Percentiles rank a stretch among this genome's conserved stretches.
These are phyloP conservation scores for Cuniculus paca DNA, from an alignment of 2,797 vertebrate species.

Conservation along the genomic window DNA sequence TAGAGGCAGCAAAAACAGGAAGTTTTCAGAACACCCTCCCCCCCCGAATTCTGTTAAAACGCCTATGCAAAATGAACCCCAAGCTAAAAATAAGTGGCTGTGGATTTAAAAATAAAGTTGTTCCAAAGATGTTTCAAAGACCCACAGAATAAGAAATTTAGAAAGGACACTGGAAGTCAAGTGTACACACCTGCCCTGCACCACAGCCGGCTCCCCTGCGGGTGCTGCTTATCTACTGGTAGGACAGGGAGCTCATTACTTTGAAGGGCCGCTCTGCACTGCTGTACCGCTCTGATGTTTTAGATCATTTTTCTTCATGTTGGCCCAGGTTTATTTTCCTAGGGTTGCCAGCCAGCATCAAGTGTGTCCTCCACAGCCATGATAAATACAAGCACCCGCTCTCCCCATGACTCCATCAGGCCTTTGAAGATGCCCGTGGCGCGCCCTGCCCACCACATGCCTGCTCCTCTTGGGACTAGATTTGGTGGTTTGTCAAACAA, in stretches of 20 bases:
- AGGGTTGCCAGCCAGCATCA: background rate
- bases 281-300: background rate
- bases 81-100: background rate
- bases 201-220: background rate
- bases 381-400: background rate
- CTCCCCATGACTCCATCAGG: background rate
- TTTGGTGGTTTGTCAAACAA: constrained; percentile 72
- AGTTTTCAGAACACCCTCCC: background rate
- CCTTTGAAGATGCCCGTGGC: background rate
- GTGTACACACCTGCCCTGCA: accelerated
- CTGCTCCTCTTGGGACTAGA: background rate
- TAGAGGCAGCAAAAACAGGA: background rate
- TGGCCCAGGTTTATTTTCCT: constrained; percentile 27
- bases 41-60: background rate
- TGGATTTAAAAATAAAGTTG: constrained; percentile 32
- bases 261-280: background rate
- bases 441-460: background rate
- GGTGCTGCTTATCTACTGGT: background rate
- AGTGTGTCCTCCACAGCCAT: background rate
- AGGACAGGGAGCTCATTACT: background rate
- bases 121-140: background rate
- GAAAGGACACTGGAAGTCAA: background rate
- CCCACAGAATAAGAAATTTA: background rate
- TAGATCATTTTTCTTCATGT: background rate
- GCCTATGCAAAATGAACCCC: background rate